These are phyloP conservation scores for Sebastes variabilis DNA, from an alignment of 2,797 vertebrate species.

Conservation along the genomic window DNA sequence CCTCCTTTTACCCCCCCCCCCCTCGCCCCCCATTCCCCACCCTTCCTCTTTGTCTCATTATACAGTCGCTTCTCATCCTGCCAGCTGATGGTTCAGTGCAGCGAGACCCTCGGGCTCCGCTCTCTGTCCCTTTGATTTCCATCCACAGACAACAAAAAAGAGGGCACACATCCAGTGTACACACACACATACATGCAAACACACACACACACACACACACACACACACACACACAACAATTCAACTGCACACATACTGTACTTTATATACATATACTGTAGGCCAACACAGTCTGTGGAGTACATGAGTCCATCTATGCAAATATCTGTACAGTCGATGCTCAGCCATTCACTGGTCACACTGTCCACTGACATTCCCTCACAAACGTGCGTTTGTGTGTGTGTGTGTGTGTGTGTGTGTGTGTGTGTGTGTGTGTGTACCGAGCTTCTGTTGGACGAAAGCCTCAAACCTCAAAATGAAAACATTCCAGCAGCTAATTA, in stretches of 20 bases:
- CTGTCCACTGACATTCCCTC: not conserved
- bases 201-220: too few relatives aligned
- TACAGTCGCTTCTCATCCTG: slow-evolving; percentile 52
- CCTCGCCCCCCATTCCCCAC: too few relatives aligned
- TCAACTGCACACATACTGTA: not conserved
- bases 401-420: too few relatives aligned
- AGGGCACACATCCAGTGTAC: slow-evolving; percentile 41
- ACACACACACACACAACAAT: not conserved
- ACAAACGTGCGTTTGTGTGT: not conserved
- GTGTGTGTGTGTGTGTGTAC: not conserved
- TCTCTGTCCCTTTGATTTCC: slow-evolving; percentile 63
- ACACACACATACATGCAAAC: not conserved
- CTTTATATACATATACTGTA: not conserved
- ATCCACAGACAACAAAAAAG: slow-evolving; percentile 59
- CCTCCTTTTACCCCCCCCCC: not conserved
- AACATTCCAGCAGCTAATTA: slow-evolving; percentile 20
- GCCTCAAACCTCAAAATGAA: slow-evolving; percentile 8
- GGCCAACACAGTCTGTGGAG: not conserved
- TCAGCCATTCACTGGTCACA: not conserved
- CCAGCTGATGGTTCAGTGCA: slow-evolving; percentile 75
- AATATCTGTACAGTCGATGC: not conserved
- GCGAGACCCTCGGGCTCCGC: slow-evolving; percentile 49
- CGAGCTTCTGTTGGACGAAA: slow-evolving; percentile 2
- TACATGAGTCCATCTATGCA: not conserved
- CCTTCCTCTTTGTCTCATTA: slow-evolving; percentile 41